These are phyloP conservation scores for Aleiodes leptofemur DNA, from an alignment of 2,888 invertebrate species.

Conservation along the genomic window DNA sequence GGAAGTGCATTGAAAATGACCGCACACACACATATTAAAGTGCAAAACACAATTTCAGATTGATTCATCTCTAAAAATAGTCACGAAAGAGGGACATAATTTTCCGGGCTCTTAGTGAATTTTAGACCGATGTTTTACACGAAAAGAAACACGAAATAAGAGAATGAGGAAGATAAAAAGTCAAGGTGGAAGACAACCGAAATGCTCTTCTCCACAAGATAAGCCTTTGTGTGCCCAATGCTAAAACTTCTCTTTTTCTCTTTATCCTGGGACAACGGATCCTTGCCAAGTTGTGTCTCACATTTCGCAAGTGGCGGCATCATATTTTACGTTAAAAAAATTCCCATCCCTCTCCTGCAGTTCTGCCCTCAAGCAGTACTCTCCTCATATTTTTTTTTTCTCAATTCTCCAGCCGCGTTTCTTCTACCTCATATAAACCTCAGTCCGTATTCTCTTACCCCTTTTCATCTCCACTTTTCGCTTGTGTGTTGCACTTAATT, in stretches of 20 bases:
- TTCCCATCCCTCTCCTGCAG: constrained; percentile 38
- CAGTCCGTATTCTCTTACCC: constrained; percentile 22
- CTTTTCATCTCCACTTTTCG: constrained; percentile 33
- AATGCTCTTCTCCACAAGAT: constrained; percentile 66
- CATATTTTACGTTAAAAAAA: constrained; percentile 69
- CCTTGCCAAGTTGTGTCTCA: constrained; percentile 70
- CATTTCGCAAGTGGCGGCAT: constrained; percentile 72
- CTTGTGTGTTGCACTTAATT: constrained; percentile 56
- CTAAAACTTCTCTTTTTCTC: constrained; percentile 42
- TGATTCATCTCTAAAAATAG: constrained; percentile 17
- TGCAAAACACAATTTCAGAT: neutral
- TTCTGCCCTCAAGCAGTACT: constrained; percentile 23
- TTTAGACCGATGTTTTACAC: constrained; percentile 70
- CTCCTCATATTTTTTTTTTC: constrained; percentile 19
- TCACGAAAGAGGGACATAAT: constrained; percentile 37
- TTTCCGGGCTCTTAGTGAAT: constrained; percentile 68
- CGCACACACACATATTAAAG: too few relatives aligned
- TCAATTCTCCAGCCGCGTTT: neutral
- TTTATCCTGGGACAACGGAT: constrained; percentile 60
- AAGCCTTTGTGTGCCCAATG: constrained; percentile 67
- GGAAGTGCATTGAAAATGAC: neutral
- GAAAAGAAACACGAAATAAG: constrained; percentile 40
- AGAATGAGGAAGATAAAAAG: constrained; percentile 31
- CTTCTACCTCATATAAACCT: constrained; percentile 5
- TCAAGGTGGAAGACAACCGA: constrained; percentile 58